Percentiles rank a stretch among this genome's conserved stretches.
Evolutionary conservation across 2,113 vertebrate species (phyloP).

Genomic region (Pangasianodon gigas): DNA sequence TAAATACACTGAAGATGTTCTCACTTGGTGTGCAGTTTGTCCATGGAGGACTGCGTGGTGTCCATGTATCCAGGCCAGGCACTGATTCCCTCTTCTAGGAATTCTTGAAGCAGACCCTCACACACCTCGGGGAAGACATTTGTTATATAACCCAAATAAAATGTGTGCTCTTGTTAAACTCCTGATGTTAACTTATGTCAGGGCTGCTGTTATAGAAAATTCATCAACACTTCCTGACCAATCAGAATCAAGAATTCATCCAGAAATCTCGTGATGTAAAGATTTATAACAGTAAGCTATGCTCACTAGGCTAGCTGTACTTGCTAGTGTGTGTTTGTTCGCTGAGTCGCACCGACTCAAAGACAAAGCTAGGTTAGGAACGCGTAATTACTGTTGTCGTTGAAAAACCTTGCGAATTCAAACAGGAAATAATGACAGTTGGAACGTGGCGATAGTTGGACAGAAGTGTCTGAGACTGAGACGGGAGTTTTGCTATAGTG

Average conservation of each 20-base stretch:
- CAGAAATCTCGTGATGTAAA: neutral
- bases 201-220: neutral
- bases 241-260: neutral
- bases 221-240: neutral
- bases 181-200: neutral
- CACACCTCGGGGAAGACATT: slow-evolving; percentile 77
- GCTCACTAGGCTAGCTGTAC: neutral
- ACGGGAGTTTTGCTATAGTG: neutral
- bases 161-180: neutral
- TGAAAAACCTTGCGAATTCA: neutral
- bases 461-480: neutral
- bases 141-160: neutral
- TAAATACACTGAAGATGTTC: neutral
- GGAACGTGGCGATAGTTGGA: neutral
- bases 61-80: slow-evolving; percentile 93
- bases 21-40: slow-evolving; percentile 87
- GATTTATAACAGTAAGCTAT: neutral
- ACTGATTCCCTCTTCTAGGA: slow-evolving; percentile 82
- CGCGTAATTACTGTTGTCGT: neutral
- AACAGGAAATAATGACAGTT: neutral
- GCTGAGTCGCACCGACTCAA: neutral
- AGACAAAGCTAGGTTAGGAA: neutral
- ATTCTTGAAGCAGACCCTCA: slow-evolving; percentile 84
- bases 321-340: neutral
- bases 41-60: slow-evolving; percentile 75